Conservation (phyloP, 1,140 invertebrate species). For the Scaptodrosophila lebanonensis region DNA sequence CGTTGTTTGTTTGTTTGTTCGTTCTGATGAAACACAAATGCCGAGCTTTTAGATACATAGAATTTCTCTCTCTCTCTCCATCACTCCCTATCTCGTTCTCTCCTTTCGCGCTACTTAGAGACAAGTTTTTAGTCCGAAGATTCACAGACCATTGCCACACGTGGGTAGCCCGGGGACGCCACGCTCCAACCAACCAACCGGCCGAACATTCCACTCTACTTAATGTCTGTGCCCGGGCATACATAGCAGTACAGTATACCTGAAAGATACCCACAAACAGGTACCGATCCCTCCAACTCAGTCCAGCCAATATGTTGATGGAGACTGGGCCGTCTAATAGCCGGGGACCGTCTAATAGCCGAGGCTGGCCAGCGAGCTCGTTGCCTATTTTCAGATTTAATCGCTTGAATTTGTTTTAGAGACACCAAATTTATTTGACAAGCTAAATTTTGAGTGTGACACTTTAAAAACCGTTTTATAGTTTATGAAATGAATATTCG, state of each 20-base stretch:
- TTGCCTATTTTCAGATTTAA: slow-evolving; percentile 46
- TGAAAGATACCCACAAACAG: slow-evolving; percentile 23
- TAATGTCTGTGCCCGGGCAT: too few relatives aligned
- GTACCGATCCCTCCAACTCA: too few relatives aligned
- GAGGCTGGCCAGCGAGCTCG: slow-evolving; percentile 7
- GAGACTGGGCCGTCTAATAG: too few relatives aligned
- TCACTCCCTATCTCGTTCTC: too few relatives aligned
- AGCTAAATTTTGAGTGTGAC: slow-evolving; percentile 57
- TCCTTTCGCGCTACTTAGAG: too few relatives aligned
- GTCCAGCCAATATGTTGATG: too few relatives aligned
- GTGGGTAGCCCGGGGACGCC: too few relatives aligned
- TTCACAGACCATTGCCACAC: too few relatives aligned
- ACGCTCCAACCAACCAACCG: neutral
- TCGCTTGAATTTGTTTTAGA: slow-evolving; percentile 51
- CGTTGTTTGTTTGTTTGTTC: slow-evolving; percentile 37
- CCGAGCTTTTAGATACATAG: slow-evolving; percentile 20
- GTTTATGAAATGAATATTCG: slow-evolving; percentile 53
- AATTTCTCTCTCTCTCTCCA: too few relatives aligned
- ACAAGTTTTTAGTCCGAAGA: too few relatives aligned
- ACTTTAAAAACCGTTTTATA: slow-evolving; percentile 62
- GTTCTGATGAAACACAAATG: slow-evolving; percentile 26
- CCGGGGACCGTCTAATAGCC: slow-evolving; percentile 17
- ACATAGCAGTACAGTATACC: slow-evolving; percentile 34
- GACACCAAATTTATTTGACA: slow-evolving; percentile 61
- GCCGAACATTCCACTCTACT: too few relatives aligned